Evolutionary conservation across 2,113 vertebrate genomes (phyloP), one percentile per base, ranked within the genome.

Genomic region (Dolichallabes microphthalmus): DNA sequence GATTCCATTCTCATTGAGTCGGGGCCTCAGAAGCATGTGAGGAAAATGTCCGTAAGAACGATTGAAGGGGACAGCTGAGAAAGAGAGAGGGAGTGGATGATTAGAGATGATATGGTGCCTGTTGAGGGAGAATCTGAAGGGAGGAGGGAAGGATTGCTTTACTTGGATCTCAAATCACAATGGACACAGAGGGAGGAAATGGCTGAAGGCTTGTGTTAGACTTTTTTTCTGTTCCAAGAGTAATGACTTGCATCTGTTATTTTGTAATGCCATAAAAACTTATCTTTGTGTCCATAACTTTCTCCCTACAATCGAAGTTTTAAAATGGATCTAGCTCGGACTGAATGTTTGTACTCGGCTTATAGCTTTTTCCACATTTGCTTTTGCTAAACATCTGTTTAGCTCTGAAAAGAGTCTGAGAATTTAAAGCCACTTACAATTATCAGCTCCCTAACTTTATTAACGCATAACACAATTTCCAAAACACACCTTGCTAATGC

Each of bases 31-130:
- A 14, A 35, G 74, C 55, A 82, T 64, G 66, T 45, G 79, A 60
- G 84, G 75, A 63, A 45, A 74, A 77, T 19, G 58, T 86, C 84
- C 22, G 39, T 61, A 60, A 50, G 74, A 64, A 35, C 63, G 89
- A 89, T 87, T 87, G 87, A 88, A 77, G 57, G 61, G 84, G 82
- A 86, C 89, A 90, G 90, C 83, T 90, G 89, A 84, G 81, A 85
- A 58, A 81, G 85, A 81, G 79, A 61, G 86, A 84, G 64, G 66
- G 83, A 69, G 81, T 61, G 83, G 75, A 80, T 83, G 84, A 84
- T 80, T 74, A 80, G 52, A 83, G 73, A 88, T 84, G 82, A 76
- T 84, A 60, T 55, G 76, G 82, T 63, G 63, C 20, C 85, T 82
- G 82, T 73, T 81, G 86, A 58, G 27, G 75, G 55, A 79, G 84